Evolutionary conservation across 30 jellyfish, hydroid and myxozoan species (phyloP).

Genomic region (Cassiopea andromeda): DNA sequence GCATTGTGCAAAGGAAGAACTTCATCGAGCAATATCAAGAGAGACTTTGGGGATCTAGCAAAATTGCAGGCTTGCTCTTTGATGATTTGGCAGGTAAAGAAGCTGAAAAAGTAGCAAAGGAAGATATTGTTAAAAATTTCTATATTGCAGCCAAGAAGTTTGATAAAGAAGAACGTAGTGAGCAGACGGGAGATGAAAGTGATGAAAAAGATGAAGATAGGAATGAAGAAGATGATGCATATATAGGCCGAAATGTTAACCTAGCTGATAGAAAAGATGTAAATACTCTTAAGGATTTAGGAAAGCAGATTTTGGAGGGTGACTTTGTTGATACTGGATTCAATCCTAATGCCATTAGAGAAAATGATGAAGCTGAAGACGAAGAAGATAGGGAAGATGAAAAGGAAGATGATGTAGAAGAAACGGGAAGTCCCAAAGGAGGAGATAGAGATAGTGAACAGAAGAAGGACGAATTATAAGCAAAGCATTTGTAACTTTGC

Average conservation of each 20-base stretch:
- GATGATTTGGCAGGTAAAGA: slow-evolving; percentile 43
- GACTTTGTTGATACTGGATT: slow-evolving; percentile 5
- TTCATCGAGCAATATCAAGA: slow-evolving; percentile 46
- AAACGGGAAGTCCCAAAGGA: not conserved
- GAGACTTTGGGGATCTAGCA: slow-evolving; percentile 57
- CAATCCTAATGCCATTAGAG: not conserved
- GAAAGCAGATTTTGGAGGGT: slow-evolving; percentile 22
- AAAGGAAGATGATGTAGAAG: not conserved
- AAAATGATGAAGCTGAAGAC: not conserved
- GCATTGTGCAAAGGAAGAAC: slow-evolving; percentile 43
- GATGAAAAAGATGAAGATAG: slow-evolving; percentile 11
- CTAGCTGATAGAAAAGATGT: slow-evolving; percentile 22
- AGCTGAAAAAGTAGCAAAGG: not conserved
- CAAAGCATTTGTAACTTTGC: not conserved
- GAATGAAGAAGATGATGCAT: slow-evolving; percentile 37
- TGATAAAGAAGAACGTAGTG: slow-evolving; percentile 10
- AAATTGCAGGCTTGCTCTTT: slow-evolving; percentile 40
- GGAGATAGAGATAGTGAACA: not conserved
- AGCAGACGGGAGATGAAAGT: slow-evolving; percentile 20
- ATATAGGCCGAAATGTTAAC: slow-evolving; percentile 37
- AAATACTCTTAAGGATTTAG: slow-evolving; percentile 10
- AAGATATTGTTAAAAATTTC: slow-evolving; percentile 19
- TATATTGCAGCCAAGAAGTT: slow-evolving; percentile 7
- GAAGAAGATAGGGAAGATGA: not conserved
- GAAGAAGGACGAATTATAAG: slow-evolving; percentile 9